Base-by-base conservation (phyloP, 2,113 vertebrate genomes). In the Anarrhichthys ocellatus region DNA sequence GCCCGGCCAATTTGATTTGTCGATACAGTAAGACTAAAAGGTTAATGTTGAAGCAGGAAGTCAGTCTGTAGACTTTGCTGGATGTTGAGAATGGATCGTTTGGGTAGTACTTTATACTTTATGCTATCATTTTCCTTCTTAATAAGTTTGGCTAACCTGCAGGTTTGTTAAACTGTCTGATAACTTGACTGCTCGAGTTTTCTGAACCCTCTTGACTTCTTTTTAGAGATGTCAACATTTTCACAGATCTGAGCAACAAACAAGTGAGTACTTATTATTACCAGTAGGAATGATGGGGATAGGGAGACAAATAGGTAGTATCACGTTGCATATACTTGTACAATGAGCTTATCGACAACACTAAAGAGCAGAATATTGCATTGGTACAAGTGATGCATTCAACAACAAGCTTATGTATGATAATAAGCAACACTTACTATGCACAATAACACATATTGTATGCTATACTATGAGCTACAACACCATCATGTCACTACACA, bases 401-500 rank as follows among this genome's bases (percentile, higher is more conserved):
- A 9, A 44, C 34, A 66, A 69, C 62, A 34, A 68, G 56, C 56
- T 59, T 27, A 29, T 1, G 3, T 36, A 46, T 32, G 27, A n/a
- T 13, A 3, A 36, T 54, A 34, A 38, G 71, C n/a, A 64, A 38
- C 36, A 66, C 46, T 80, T n/a, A 46, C 44, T 75, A 73, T 17
- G 27, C 72, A 87, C 67, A 66, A 9, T 5, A 50, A 71, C 73
- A 56, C 63, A n/a, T 3, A 32, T 22, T 34, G 44, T 29, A 32
- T 32, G 40, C 62, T 54, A 46, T 38, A 71, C 66, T 71, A 54
- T 0, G 40, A 69, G 32, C 69, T 61, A 71, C 48, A 42, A 62
- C 74, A 79, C 42, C 52, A 72, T 63, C 32, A 71, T 66, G 59
- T 83, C 87, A 84, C 82, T 67, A 29, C 82, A 88, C 72, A 73